phyloP scores from a whole-genome alignment of 2,888 invertebrate species.

The Nebria brevicollis region DNA sequence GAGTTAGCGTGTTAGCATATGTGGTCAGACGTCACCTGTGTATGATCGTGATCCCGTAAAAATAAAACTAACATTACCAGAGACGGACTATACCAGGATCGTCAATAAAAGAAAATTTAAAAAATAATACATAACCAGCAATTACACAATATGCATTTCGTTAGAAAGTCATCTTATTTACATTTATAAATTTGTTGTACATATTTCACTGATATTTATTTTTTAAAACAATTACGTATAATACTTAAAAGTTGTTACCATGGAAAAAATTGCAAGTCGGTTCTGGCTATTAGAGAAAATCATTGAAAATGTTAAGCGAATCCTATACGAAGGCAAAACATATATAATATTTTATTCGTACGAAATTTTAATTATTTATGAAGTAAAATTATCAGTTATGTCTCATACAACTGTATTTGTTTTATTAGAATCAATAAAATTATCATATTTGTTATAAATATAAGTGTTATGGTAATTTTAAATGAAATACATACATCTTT shows the following conservation, averaged over 20 bases:
- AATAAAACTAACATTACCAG: neutral
- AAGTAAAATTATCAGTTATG: neutral
- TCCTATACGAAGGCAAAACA: neutral
- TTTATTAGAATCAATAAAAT: neutral
- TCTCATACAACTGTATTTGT: neutral
- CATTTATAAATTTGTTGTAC: neutral
- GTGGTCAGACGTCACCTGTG: constrained; percentile 15
- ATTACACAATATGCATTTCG: neutral
- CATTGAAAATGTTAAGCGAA: neutral
- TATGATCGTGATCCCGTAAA: constrained; percentile 16
- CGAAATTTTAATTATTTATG: neutral
- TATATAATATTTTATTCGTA: neutral
- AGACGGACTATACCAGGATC: neutral
- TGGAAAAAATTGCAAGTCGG: neutral
- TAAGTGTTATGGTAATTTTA: too few relatives aligned
- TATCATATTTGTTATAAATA: too few relatives aligned
- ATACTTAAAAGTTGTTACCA: neutral
- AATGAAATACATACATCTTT: too few relatives aligned
- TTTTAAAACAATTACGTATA: neutral
- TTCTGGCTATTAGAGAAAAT: neutral
- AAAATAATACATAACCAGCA: too few relatives aligned
- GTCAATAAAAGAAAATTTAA: too few relatives aligned
- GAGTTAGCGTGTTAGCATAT: constrained; percentile 6
- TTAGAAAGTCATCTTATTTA: neutral
- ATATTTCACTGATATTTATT: neutral